phyloP scores from a whole-genome alignment of 2,888 invertebrate species.

The Epinotia ramella region DNA sequence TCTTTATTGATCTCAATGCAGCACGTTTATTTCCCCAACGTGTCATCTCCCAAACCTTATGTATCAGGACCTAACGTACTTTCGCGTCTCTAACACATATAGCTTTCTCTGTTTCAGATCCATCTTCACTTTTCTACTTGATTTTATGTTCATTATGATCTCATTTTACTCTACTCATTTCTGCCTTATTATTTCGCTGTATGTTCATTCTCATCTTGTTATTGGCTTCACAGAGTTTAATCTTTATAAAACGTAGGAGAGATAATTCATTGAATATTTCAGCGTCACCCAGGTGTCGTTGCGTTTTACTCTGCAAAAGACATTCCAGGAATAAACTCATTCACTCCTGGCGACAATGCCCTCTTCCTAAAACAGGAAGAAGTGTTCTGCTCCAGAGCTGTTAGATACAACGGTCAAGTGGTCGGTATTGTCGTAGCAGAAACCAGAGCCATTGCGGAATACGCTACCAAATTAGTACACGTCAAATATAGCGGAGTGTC shows the following conservation, averaged over 20 bases:
- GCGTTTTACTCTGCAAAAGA: conserved; percentile 86
- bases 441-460: conserved; percentile 78
- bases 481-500: conserved; percentile 78
- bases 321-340: conserved; percentile 88
- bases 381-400: conserved; percentile 64
- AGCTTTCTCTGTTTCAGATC: too few relatives aligned
- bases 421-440: conserved; percentile 80
- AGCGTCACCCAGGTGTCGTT: conserved; percentile 87
- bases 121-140: too few relatives aligned
- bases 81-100: too few relatives aligned
- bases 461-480: conserved; percentile 83
- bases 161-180: not conserved
- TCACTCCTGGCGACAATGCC: conserved; percentile 61
- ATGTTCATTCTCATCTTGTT: not conserved
- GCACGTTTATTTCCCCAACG: too few relatives aligned
- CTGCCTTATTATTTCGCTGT: too few relatives aligned
- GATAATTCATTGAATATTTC: conserved; percentile 49
- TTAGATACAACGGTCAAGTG: conserved; percentile 44
- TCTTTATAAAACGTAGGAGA: not conserved
- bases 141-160: too few relatives aligned
- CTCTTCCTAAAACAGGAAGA: conserved; percentile 66
- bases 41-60: too few relatives aligned
- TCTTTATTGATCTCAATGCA: not conserved
- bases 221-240: not conserved
- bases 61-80: too few relatives aligned